Evolutionary conservation across 2,888 invertebrate genomes (phyloP), one percentile per base, ranked within the genome.

Genomic region (Acanthosoma haemorrhoidale): DNA sequence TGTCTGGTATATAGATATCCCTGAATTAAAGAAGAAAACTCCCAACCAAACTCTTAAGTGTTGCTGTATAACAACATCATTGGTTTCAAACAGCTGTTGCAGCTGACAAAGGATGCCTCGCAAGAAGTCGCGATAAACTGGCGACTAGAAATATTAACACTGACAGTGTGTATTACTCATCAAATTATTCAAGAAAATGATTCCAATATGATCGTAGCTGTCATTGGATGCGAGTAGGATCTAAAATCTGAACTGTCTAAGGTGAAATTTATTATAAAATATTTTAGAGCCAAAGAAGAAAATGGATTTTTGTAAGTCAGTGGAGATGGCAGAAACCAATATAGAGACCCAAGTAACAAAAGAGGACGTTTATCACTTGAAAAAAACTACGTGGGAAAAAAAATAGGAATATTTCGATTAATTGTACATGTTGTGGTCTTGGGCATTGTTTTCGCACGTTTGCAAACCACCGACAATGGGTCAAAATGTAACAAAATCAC

Each of bases 111-210:
- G 88, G 89, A 2, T 81, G 82, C 0, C 75, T 85, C 0, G 80
- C 83, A 1, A 81, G 83, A 61, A 83, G 82, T 75, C 77, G 77
- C 1, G 78, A 79, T 11, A 79, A 78, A 36, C 79, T 87, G 77
- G 84, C 84, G 0, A 90, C 90, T 0, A 85, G 83, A 76, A 84
- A 82, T 8, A 76, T 89, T 0, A 86, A 82, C 76, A 84, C 87
- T 0, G 90, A 90, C 79, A 82, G 88, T 60, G 77, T 90, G 16
- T 90, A 83, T 77, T 87, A 87, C 78, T 80, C 90, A 71, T 89
- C 89, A 0, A 79, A 85, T 1, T 1, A 82, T 87, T 16, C 78
- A 80, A 58, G 83, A 83, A 68, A 78, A 78, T 1, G 83, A 83
- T 69, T 79, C 76, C 8, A 80, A 81, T 72, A 77, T 85, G 61